These are phyloP conservation scores for Drosophila atroscutellata DNA, from an alignment of 2,888 invertebrate genomes.

Conservation along the genomic window DNA sequence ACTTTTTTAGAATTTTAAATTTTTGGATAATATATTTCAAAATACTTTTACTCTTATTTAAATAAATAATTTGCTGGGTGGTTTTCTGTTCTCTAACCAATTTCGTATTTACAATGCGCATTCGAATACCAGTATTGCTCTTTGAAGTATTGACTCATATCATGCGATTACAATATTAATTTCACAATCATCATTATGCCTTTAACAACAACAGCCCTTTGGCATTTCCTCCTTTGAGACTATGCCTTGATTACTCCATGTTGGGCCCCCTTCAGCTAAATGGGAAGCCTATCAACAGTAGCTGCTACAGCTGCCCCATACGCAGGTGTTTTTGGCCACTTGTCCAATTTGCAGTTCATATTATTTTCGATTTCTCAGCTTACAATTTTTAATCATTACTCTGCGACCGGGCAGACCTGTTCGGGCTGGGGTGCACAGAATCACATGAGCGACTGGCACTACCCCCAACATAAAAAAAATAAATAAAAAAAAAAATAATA, in stretches of 20 bases:
- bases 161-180: constrained; percentile 57
- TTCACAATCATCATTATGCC: constrained; percentile 64
- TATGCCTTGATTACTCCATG: constrained; percentile 51
- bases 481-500: background rate
- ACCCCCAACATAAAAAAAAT: constrained; percentile 40
- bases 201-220: constrained; percentile 30
- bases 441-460: constrained; percentile 50
- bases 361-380: constrained; percentile 67
- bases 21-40: background rate
- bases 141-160: constrained; percentile 9
- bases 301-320: constrained; percentile 39
- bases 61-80: background rate
- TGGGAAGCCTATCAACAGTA: constrained; percentile 61
- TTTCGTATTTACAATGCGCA: background rate
- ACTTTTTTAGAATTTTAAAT: background rate
- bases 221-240: constrained; percentile 13
- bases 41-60: background rate
- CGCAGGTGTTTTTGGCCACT: constrained; percentile 74
- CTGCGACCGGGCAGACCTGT: constrained; percentile 14
- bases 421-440: constrained; percentile 27
- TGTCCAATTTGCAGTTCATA: constrained; percentile 75
- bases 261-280: constrained; percentile 34
- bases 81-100: background rate
- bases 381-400: constrained; percentile 77
- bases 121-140: constrained; percentile 5